Evolutionary conservation across 2,797 vertebrate genomes (phyloP).

Genomic region (Tauraco hartlaubi): DNA sequence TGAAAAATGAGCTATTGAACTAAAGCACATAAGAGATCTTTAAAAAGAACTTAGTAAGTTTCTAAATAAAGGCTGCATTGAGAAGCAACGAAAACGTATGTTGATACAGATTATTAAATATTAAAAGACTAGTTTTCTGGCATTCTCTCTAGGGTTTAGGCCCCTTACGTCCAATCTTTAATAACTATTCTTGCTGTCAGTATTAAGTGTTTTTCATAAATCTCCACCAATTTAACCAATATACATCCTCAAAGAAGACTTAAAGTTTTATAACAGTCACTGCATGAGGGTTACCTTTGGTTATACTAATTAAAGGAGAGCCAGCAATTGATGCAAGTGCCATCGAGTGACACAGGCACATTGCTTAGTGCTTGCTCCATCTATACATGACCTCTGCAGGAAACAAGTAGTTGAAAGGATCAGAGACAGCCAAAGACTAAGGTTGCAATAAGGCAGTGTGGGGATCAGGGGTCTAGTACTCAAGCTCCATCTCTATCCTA

Average conservation of each 20-base stretch:
- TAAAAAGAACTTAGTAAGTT: constrained; percentile 36
- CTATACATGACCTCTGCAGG: neutral
- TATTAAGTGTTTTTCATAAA: neutral
- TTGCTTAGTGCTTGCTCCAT: neutral
- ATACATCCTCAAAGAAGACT: neutral
- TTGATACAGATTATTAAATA: constrained; percentile 40
- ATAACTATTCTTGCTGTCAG: neutral
- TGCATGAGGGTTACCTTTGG: neutral
- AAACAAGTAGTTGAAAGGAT: neutral
- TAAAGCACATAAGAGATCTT: neutral
- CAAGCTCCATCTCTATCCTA: neutral
- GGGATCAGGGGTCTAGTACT: neutral
- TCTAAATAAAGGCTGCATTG: constrained; percentile 21
- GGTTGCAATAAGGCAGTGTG: neutral
- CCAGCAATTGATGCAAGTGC: neutral
- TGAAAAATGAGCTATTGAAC: neutral
- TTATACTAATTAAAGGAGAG: neutral
- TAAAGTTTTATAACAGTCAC: neutral
- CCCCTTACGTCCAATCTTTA: neutral
- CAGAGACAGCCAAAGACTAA: neutral
- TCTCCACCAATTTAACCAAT: neutral
- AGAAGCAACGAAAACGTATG: constrained; percentile 17
- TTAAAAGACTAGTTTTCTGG: constrained; percentile 29
- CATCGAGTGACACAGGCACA: neutral
- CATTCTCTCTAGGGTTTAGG: constrained; percentile 3